Conservation (phyloP, 2,797 vertebrate genomes). For the Pangasius larnaudii region DNA sequence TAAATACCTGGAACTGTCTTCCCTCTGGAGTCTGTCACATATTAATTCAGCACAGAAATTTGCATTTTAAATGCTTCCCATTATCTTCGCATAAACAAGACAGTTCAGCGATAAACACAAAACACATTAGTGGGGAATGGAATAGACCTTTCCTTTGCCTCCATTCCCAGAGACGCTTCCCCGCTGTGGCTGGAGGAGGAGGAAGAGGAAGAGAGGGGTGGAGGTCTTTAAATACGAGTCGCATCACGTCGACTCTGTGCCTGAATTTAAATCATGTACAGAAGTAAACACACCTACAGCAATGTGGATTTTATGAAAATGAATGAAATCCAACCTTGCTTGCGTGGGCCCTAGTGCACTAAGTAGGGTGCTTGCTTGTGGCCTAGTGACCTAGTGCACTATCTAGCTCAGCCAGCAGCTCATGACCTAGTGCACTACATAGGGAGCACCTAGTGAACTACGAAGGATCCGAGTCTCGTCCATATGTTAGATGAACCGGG, state of each 20-base stretch:
- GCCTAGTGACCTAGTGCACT: background rate
- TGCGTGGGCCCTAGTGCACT: background rate
- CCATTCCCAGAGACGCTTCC: background rate
- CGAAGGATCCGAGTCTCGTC: background rate
- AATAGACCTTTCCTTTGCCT: constrained; percentile 6
- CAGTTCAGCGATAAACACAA: constrained; percentile 28
- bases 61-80: constrained; percentile 38
- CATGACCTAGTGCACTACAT: background rate
- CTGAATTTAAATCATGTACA: background rate
- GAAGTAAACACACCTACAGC: background rate
- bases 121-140: constrained; percentile 10
- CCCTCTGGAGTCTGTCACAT: constrained; percentile 12
- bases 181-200: background rate
- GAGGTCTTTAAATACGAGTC: background rate
- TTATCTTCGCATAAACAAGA: constrained; percentile 38
- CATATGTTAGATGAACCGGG: background rate
- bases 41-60: constrained; percentile 33
- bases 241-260: background rate
- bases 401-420: background rate
- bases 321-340: background rate
- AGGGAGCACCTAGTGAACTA: background rate
- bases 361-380: background rate
- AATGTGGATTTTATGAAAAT: background rate
- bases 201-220: background rate
- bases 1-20: constrained; percentile 7